Evolutionary conservation across 2,797 vertebrate species (phyloP), one percentile per base, ranked within the genome.

Genomic region (Limosa lapponica): DNA sequence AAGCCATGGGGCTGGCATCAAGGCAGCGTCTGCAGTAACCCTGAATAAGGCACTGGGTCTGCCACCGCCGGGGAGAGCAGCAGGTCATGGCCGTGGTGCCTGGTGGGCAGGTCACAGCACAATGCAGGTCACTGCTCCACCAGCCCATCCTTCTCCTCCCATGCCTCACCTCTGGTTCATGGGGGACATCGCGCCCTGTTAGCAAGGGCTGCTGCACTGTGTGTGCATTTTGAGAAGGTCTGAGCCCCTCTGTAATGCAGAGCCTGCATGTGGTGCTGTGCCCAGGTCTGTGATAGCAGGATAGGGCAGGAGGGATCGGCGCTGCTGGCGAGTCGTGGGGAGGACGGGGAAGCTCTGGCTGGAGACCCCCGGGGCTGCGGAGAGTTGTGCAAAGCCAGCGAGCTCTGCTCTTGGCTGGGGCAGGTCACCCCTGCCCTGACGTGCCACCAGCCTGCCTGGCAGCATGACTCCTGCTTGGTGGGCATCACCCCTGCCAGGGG

Each of bases 41-140:
- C 57, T 49, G 27, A 41, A 8, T 4, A 24, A 52, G 30, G 51
- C 36, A 5, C 22, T 11, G 22, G 17, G 22, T 22, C 51, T 81
- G 54, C 30, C 46, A 36, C 13, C 3, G 0, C 0, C 0, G 4
- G 25, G 32, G 8, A 37, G n/a, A 77, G 39, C 58, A 43, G 55
- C 55, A 70, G 27, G 24, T 30, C 32, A 5, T 0, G 1, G 62
- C 7, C 0, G 0, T 10, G 39, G 25, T 59, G 32, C 24, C 62
- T 7, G 14, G 16, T 23, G 59, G 52, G n/a, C 27, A 15, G 52
- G 34, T 39, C 49, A 58, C 48, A 14, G 39, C 0, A 0, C 71
- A 57, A 28, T 4, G 49, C 49, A 51, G 49, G 27, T 28, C 51
- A 54, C 48, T 65, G 22, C 6, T 24, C 39, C 51, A 28, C 16